These are phyloP conservation scores for Hippopotamyrus pictus DNA, from an alignment of 2,797 vertebrate species.

Conservation along the genomic window DNA sequence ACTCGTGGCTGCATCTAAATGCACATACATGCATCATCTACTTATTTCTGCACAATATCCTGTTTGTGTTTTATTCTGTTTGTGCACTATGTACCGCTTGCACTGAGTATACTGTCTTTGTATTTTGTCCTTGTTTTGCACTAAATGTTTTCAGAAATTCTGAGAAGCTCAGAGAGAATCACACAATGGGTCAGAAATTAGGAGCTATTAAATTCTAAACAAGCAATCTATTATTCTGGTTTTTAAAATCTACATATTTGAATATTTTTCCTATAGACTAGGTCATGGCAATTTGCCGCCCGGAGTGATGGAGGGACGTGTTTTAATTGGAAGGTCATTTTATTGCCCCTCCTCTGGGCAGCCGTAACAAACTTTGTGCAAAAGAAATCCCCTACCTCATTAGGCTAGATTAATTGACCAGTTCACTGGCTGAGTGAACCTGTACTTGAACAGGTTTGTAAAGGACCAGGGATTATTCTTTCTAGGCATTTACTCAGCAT, in stretches of 20 bases:
- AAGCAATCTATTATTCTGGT: neutral
- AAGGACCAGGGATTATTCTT: conserved; percentile 77
- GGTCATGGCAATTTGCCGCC: conserved; percentile 77
- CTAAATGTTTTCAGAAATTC: neutral
- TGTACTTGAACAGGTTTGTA: conserved; percentile 90
- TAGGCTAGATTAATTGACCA: conserved; percentile 96
- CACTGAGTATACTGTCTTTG: neutral
- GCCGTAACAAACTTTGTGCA: conserved; percentile 76
- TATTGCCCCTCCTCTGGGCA: conserved; percentile 20
- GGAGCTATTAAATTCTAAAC: neutral
- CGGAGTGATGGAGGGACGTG: conserved; percentile 59
- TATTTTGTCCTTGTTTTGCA: neutral
- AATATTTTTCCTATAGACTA: conserved; percentile 62
- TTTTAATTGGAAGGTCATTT: conserved; percentile 75
- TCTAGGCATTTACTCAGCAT: conserved; percentile 69
- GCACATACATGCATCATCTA: neutral
- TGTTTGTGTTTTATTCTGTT: neutral
- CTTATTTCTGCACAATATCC: neutral
- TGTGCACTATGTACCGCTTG: neutral
- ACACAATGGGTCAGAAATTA: neutral
- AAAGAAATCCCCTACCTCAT: conserved; percentile 95
- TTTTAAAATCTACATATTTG: conserved; percentile 59
- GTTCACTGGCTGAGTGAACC: conserved; percentile 85
- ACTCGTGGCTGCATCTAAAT: neutral
- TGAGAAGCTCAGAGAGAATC: neutral